A percentile compares a stretch with the other conserved stretches of the same genome.
Evolutionary conservation across 30 jellyfish, hydroid and myxozoan genomes (phyloP).

Genomic region (Calvadosia cruxmelitensis): DNA sequence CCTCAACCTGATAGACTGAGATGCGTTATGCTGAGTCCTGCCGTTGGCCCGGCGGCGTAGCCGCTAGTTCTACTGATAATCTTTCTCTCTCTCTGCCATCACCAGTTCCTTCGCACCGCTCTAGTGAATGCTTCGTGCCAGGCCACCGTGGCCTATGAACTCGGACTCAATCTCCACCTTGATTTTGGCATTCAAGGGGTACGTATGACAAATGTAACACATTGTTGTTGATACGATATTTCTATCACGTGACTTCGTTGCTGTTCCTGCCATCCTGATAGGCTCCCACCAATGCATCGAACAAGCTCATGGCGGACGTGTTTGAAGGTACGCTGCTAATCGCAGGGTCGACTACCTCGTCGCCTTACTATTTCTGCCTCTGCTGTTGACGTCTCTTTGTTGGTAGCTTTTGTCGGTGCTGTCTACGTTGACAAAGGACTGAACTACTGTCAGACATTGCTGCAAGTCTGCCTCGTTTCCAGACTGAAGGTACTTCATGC

Average conservation of each 20-base stretch:
- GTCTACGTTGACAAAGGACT: slow-evolving; percentile 72
- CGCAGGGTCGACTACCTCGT: not conserved
- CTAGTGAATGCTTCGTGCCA: slow-evolving; percentile 55
- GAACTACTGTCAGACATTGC: slow-evolving; percentile 41
- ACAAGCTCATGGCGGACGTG: slow-evolving; percentile 37
- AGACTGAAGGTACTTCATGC: slow-evolving; percentile 41
- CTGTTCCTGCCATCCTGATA: not conserved
- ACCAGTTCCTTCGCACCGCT: slow-evolving; percentile 59
- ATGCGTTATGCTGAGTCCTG: no score
- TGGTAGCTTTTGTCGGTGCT: slow-evolving; percentile 74
- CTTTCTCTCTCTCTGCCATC: not conserved
- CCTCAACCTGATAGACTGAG: no score
- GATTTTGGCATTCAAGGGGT: slow-evolving; percentile 24
- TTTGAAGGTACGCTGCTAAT: slow-evolving; percentile 41
- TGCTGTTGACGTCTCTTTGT: not conserved
- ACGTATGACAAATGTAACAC: slow-evolving; percentile 4
- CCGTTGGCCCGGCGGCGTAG: no score
- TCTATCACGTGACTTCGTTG: not conserved
- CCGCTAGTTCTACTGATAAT: no score
- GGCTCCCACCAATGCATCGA: slow-evolving; percentile 6
- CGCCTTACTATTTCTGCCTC: not conserved
- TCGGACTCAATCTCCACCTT: slow-evolving; percentile 40
- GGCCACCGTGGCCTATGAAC: slow-evolving; percentile 48
- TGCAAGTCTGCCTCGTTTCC: slow-evolving; percentile 55
- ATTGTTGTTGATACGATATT: not conserved